Percentiles rank a stretch among this genome's conserved stretches.
These are phyloP conservation scores for Falco rusticolus DNA, from an alignment of 2,797 vertebrate genomes.

Conservation along the genomic window DNA sequence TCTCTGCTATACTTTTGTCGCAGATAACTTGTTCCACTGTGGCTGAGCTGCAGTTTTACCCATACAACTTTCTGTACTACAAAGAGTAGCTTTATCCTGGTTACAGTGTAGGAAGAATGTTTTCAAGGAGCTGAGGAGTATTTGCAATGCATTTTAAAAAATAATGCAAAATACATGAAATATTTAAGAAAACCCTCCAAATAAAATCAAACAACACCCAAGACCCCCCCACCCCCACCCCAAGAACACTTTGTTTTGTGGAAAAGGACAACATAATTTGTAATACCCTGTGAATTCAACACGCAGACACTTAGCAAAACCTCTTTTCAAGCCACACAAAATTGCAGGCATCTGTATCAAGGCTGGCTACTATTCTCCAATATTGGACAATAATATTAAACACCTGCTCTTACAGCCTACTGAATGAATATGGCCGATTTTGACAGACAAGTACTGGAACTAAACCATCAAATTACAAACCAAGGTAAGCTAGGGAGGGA, in stretches of 20 bases:
- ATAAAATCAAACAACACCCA: background rate
- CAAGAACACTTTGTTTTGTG: background rate
- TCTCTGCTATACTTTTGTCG: background rate
- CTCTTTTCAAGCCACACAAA: background rate
- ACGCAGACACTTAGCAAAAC: background rate
- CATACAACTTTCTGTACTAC: background rate
- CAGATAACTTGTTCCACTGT: background rate
- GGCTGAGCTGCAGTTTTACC: background rate
- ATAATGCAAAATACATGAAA: background rate
- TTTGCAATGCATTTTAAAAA: background rate
- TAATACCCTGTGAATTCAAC: background rate
- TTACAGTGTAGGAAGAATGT: background rate
- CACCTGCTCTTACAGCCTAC: constrained; percentile 11
- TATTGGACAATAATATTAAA: constrained; percentile 25
- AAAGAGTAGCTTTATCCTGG: background rate
- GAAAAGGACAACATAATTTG: background rate
- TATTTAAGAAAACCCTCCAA: background rate
- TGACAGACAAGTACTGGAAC: constrained; percentile 12
- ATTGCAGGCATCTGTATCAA: background rate
- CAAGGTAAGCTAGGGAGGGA: background rate
- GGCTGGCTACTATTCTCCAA: background rate
- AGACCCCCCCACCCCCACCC: fast-evolving
- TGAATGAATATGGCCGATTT: constrained; percentile 5
- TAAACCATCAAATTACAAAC: constrained; percentile 39
- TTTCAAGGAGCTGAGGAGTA: background rate